Percentiles rank a stretch among this genome's conserved stretches.
Evolutionary conservation across 2,113 vertebrate genomes (phyloP).

Genomic region (Pithys albifrons): DNA sequence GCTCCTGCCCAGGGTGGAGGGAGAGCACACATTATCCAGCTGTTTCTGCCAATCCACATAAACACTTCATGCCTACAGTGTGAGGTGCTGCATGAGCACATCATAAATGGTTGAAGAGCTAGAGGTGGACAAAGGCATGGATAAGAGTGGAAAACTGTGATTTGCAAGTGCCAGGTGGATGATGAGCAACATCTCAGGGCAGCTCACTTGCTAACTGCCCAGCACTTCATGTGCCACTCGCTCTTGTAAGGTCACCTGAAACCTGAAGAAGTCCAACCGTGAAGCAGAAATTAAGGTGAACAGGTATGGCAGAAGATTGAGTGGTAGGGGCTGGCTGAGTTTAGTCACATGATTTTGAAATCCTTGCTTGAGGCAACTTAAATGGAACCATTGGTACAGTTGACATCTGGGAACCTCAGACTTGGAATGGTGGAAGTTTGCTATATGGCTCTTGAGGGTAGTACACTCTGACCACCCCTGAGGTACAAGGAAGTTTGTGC

Average conservation of each 20-base stretch:
- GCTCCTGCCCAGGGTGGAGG: background rate
- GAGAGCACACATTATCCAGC: background rate
- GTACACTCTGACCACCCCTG: background rate
- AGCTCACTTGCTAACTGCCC: background rate
- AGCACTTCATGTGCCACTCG: background rate
- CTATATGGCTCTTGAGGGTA: background rate
- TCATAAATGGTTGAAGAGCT: background rate
- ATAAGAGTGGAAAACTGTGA: background rate
- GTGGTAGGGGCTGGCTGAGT: background rate
- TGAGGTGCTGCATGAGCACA: rapidly evolving
- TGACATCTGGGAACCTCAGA: background rate
- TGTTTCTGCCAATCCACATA: background rate
- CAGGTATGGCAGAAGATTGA: background rate
- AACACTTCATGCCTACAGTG: background rate
- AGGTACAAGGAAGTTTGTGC: background rate
- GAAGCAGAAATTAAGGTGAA: background rate
- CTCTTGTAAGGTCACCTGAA: background rate
- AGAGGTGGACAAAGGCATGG: background rate
- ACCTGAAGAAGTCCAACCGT: background rate
- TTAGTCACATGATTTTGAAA: background rate
- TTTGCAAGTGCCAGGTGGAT: background rate
- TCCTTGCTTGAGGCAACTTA: background rate
- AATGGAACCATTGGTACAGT: background rate
- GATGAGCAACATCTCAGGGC: background rate
- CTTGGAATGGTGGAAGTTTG: background rate